phyloP scores from a whole-genome alignment of 2,888 invertebrate genomes.

The Mythimna loreyi region DNA sequence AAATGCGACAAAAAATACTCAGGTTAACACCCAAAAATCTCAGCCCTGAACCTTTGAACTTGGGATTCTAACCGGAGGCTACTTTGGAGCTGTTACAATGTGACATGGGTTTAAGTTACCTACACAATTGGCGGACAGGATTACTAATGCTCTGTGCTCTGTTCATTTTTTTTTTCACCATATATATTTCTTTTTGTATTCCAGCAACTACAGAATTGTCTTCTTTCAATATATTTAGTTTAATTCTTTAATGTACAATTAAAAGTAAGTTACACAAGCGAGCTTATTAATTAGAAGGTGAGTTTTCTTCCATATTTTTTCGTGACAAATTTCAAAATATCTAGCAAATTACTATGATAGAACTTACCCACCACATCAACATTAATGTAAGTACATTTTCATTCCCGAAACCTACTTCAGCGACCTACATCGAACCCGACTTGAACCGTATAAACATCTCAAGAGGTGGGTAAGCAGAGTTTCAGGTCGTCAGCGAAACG shows the following conservation, averaged over 20 bases:
- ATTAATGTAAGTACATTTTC: slow-evolving; percentile 15
- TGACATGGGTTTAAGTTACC: slow-evolving; percentile 23
- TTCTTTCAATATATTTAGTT: neutral
- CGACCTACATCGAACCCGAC: slow-evolving; percentile 49
- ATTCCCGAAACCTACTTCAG: slow-evolving; percentile 28
- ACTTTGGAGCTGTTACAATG: neutral
- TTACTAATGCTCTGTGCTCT: neutral
- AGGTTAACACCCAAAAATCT: neutral
- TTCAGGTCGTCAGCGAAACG: slow-evolving; percentile 63
- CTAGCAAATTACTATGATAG: neutral
- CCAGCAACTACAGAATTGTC: neutral
- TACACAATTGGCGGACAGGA: neutral
- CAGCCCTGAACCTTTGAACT: neutral
- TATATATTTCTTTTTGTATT: no score
- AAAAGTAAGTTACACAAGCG: no score
- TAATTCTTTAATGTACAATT: no score
- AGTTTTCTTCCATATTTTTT: neutral
- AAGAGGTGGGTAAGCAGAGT: slow-evolving; percentile 58
- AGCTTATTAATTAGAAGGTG: no score
- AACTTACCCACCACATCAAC: slow-evolving; percentile 3
- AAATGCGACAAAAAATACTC: neutral
- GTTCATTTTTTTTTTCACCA: no score
- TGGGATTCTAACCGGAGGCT: neutral
- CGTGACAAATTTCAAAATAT: slow-evolving; percentile 10
- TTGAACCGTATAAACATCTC: slow-evolving; percentile 60